phyloP scores from a whole-genome alignment of 2,113 vertebrate genomes.

The Chloebia gouldiae region DNA sequence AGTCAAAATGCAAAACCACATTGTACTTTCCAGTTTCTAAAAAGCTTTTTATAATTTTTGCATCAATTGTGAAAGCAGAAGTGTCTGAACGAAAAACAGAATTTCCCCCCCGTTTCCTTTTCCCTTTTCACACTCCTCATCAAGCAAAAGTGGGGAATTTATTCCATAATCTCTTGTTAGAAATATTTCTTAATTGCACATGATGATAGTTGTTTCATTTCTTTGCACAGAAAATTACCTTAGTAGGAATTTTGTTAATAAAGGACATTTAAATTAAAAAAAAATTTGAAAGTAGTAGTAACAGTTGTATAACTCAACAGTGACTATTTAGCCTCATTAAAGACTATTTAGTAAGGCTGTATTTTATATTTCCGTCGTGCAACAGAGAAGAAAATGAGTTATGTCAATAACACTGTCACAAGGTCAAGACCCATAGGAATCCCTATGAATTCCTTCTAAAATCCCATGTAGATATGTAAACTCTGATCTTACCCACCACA shows the following conservation, averaged over 20 bases:
- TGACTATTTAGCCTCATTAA: neutral
- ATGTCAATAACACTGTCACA: constrained; percentile 26
- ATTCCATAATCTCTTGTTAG: neutral
- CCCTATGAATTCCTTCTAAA: constrained; percentile 20
- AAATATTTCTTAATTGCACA: neutral
- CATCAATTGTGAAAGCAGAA: neutral
- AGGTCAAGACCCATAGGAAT: constrained; percentile 4
- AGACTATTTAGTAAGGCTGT: neutral
- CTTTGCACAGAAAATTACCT: neutral
- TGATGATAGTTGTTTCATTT: neutral
- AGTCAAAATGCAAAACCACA: neutral
- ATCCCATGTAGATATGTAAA: neutral
- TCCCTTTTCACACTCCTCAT: neutral
- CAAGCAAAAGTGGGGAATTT: neutral
- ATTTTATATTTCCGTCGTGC: neutral
- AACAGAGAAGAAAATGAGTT: constrained; percentile 5
- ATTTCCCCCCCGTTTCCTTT: neutral
- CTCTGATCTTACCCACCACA: constrained; percentile 25
- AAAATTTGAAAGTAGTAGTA: neutral
- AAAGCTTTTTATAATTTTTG: neutral
- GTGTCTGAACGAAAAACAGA: neutral
- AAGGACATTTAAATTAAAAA: neutral
- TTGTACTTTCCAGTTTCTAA: neutral
- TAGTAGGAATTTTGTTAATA: neutral
- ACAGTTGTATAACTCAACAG: neutral